Conservation (phyloP, 2,797 vertebrate genomes). For the Danio jaintianensis region DNA sequence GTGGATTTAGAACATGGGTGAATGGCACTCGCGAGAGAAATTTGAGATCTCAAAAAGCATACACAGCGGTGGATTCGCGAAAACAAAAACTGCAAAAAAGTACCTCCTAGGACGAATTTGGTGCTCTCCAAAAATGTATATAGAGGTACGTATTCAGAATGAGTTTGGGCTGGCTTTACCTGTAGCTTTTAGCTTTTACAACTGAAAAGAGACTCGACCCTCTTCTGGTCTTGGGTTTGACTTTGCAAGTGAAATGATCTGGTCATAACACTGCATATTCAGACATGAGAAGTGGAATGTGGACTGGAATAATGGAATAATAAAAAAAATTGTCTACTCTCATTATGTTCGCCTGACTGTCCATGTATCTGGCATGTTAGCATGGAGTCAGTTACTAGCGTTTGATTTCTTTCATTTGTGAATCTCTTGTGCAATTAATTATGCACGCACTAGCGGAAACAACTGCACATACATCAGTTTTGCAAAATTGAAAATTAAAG, state of each 20-base stretch:
- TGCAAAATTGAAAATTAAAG: conserved; percentile 39
- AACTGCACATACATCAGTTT: conserved; percentile 33
- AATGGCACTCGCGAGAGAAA: no score
- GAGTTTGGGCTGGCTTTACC: no score
- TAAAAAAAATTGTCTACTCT: no score
- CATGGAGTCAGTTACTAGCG: not conserved
- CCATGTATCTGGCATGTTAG: not conserved
- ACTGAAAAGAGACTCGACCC: not conserved
- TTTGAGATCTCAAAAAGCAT: no score
- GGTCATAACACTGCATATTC: not conserved
- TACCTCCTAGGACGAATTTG: no score
- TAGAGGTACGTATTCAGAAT: no score
- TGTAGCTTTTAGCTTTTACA: no score
- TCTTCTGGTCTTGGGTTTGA: conserved; percentile 2
- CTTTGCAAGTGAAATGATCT: not conserved
- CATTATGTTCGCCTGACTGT: conserved; percentile 5
- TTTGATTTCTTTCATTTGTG: conserved; percentile 1
- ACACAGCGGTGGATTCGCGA: no score
- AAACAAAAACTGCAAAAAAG: no score
- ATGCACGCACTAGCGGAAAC: conserved; percentile 23
- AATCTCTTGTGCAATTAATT: conserved; percentile 48
- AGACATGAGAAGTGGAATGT: not conserved
- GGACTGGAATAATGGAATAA: not conserved
- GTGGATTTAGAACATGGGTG: no score
- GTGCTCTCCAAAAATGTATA: no score